Base-by-base conservation (phyloP, 2,797 vertebrate genomes). In the Huso huso region DNA sequence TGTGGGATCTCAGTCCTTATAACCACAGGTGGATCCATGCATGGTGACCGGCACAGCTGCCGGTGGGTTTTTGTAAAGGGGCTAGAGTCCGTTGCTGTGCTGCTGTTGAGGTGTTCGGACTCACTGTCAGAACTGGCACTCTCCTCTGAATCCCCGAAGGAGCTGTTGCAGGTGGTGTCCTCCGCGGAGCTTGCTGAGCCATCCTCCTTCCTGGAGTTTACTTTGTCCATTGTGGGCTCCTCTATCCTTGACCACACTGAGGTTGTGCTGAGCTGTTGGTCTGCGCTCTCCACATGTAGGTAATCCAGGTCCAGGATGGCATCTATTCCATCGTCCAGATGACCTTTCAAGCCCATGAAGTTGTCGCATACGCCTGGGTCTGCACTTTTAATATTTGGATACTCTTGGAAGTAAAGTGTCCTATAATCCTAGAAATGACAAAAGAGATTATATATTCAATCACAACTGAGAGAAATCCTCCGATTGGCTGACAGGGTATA, bases 291-390 rank as follows among this genome's bases (percentile, higher is more conserved):
- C 87, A 91, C 87, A 68, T 93, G 92, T 71, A 97, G 91, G 86
- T 94, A 94, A 86, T 93, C 90, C 75, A 91, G 88, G 81, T 91
- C 89, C 78, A 87, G 86, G 81, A 87, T 84, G 82, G 78, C 83
- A 81, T 84, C 84, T 75, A 87, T 86, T 76, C 85, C 89, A 91
- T 92, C 93, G 79, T 89, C 91, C 81, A 90, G 89, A 78, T 94
- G 94, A 92, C 95, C 92, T 86, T 95, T 96, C 87, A 97, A 90
- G 92, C 95, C 96, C 96, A 99, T 99, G 93, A 94, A 97, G 90
- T 85, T 90, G 85, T 86, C 87, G 85, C 82, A 91, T 85, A 88
- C 90, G 91, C 92, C 87, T 87, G 94, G 88, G 82, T 90, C 90
- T 85, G 84, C 87, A 77, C 85, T 88, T 87, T 78, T 91, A 81